These are phyloP conservation scores for Manis javanica DNA, from an alignment of 2,797 vertebrate genomes.

Conservation along the genomic window DNA sequence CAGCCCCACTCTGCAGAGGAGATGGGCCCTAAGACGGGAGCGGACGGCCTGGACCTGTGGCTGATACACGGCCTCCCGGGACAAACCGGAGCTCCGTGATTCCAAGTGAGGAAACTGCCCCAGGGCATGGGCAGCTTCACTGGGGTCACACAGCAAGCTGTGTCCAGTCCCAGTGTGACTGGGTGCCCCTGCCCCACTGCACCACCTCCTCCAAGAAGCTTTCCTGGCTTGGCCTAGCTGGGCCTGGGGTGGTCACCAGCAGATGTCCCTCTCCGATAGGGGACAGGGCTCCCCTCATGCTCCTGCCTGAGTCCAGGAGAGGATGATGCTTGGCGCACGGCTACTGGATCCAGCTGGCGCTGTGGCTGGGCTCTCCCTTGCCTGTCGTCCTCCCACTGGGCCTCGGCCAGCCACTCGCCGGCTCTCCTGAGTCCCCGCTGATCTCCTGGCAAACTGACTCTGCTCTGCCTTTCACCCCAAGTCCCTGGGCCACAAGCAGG, in stretches of 20 bases:
- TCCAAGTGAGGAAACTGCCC: neutral
- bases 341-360: neutral
- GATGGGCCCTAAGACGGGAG: neutral
- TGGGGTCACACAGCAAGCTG: neutral
- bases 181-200: too few relatives aligned
- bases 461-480: neutral
- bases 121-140: neutral
- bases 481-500: neutral
- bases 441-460: neutral
- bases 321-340: neutral
- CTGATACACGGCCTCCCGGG: neutral
- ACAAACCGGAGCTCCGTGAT: neutral
- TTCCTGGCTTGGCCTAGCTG: neutral
- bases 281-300: neutral
- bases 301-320: neutral
- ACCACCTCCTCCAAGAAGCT: neutral
- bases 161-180: neutral
- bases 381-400: neutral
- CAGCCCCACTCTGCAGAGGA: neutral
- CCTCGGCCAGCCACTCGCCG: neutral
- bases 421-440: neutral
- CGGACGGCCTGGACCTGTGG: neutral
- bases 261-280: neutral
- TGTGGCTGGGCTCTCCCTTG: neutral
- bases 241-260: neutral